Base-by-base conservation (phyloP, 1,140 invertebrate genomes). In the Cecropterus lyciades region DNA sequence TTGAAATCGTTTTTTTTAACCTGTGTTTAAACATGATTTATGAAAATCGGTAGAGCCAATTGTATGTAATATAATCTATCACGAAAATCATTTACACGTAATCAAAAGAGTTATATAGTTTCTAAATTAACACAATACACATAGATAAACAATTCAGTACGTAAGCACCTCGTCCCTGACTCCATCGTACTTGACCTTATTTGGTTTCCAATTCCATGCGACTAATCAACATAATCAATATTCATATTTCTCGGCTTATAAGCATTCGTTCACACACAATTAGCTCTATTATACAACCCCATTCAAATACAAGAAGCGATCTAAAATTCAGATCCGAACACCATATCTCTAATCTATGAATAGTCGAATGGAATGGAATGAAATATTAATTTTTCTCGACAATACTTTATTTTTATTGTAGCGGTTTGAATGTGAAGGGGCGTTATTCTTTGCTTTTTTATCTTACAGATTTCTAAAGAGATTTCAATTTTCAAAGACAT, bases 181-280 rank as follows among this genome's bases (percentile, higher is more conserved):
- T 8, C 7, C 42, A 17, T 56, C 64, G 55, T 57, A 65, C 69
- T 70, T 71, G 69, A 67, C 64, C 65, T 8, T 73, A 66, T 65
- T 57, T 55, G 24, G n/a, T 68, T 57, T 74, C 55, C 67, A 75
- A 78, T 73, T 13, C 52, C 63, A 72, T 60, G 63, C 65, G 20
- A 48, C 63, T 68, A 72, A 84, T 82, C 79, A 78, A 46, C 75
- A 80, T 82, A 84, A 87, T 82, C 71, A 82, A 88, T 87, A 89
- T 89, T 91, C 83, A 87, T 84, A 85, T 82, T 79, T 77, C 62
- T 62, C 56, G 59, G 52, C 60, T 48, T 52, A 52, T 63, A 60
- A 75, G 69, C 48, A 42, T 69, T 56, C 63, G 80, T 91, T 91
- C 86, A 91, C 89, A 91, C 87, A 91, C 86, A 89, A 91, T 91